These are phyloP conservation scores for Caerostris darwini DNA, from an alignment of 1,140 invertebrate species.

Conservation along the genomic window DNA sequence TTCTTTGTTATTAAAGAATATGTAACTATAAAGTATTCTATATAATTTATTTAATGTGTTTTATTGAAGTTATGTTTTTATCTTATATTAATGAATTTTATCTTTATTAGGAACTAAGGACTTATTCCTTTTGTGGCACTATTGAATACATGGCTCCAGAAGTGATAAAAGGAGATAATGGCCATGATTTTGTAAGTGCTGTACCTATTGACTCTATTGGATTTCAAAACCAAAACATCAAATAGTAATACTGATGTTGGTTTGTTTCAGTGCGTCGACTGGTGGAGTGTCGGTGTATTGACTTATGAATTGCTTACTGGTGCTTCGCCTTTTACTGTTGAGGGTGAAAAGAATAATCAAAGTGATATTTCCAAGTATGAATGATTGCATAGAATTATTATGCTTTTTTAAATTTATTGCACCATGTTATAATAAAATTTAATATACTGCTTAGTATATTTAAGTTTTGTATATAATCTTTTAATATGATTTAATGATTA, in stretches of 20 bases:
- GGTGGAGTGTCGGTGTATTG: conserved; percentile 98
- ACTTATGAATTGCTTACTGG: conserved; percentile 98
- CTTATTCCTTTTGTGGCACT: conserved; percentile 98
- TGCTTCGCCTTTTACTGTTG: conserved; percentile 96
- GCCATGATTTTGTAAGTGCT: conserved; percentile 94
- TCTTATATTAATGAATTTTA: conserved; percentile 18
- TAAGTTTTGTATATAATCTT: too few species aligned
- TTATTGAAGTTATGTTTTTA: neutral
- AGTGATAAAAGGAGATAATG: conserved; percentile 90
- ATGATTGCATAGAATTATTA: neutral
- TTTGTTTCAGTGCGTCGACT: conserved; percentile 91
- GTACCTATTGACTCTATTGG: neutral
- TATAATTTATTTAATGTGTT: neutral
- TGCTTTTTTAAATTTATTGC: neutral
- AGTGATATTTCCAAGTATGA: conserved; percentile 93
- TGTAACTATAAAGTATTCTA: neutral
- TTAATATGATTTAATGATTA: too few species aligned
- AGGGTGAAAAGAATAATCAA: conserved; percentile 95
- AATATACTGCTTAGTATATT: too few species aligned
- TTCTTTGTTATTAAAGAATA: neutral
- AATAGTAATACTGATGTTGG: neutral
- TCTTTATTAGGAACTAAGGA: conserved; percentile 86
- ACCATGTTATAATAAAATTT: too few species aligned
- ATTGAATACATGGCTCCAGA: conserved; percentile 98
- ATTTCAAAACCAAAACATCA: conserved; percentile 47